Evolutionary conservation across 2,888 invertebrate species (phyloP).

Genomic region (Lottia gigantea): DNA sequence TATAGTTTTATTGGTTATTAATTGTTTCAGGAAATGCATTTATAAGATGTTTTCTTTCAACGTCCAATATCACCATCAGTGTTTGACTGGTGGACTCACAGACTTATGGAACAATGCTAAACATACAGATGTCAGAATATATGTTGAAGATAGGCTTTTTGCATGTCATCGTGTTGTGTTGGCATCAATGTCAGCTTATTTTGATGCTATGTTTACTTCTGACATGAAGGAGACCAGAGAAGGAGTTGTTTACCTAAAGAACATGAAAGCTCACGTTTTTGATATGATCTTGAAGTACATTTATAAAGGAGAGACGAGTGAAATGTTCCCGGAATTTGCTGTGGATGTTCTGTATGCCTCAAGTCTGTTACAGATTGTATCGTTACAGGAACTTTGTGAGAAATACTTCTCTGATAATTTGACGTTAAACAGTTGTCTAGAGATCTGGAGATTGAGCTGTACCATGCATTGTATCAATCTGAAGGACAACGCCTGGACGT

Average conservation of each 20-base stretch:
- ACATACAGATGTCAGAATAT: conserved; percentile 53
- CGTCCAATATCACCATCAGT: not conserved
- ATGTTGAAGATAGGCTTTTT: conserved; percentile 50
- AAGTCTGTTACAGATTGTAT: conserved; percentile 86
- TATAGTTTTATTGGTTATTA: too few species aligned
- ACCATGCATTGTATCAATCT: conserved; percentile 70
- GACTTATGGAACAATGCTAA: conserved; percentile 40
- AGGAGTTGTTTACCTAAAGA: conserved; percentile 48
- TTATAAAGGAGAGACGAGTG: conserved; percentile 77
- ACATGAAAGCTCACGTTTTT: conserved; percentile 79
- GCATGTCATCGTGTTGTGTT: conserved; percentile 56
- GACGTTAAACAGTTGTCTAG: conserved; percentile 74
- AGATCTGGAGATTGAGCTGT: conserved; percentile 71
- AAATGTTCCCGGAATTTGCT: conserved; percentile 82
- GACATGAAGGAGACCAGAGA: conserved; percentile 56
- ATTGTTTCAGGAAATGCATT: too few species aligned
- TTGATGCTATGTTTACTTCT: conserved; percentile 58
- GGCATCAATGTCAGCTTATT: conserved; percentile 56
- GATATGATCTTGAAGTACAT: conserved; percentile 84
- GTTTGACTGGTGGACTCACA: conserved; percentile 40
- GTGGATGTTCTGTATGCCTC: conserved; percentile 80
- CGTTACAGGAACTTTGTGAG: conserved; percentile 83
- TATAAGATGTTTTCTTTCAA: not conserved
- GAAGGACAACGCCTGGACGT: conserved; percentile 68
- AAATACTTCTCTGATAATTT: conserved; percentile 79